phyloP scores from a whole-genome alignment of 2,113 vertebrate genomes.

The Hemicordylus capensis region DNA sequence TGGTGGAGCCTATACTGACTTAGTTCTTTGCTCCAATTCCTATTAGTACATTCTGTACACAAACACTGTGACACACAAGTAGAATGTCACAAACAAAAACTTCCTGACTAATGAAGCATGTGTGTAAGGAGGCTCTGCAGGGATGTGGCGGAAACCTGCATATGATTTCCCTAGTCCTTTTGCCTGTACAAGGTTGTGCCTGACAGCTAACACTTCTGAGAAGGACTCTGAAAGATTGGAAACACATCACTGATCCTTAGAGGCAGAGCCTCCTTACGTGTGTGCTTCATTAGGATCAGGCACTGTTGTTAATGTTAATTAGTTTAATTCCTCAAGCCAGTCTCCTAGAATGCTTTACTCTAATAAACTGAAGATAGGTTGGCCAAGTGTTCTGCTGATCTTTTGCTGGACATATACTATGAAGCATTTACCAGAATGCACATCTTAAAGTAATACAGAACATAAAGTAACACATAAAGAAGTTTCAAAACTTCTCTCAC shows the following conservation, averaged over 20 bases:
- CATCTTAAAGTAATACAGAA: neutral
- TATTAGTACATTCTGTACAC: neutral
- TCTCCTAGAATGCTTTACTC: neutral
- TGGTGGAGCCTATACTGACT: neutral
- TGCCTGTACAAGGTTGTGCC: too few relatives aligned
- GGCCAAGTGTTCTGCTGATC: neutral
- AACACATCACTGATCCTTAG: too few relatives aligned
- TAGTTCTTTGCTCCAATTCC: neutral
- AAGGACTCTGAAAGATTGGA: too few relatives aligned
- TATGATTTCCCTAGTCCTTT: too few relatives aligned
- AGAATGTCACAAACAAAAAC: rapidly evolving
- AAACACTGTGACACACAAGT: neutral
- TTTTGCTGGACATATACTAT: neutral
- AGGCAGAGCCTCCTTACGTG: too few relatives aligned
- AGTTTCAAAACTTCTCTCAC: too few relatives aligned
- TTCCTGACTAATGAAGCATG: too few relatives aligned
- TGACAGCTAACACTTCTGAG: too few relatives aligned
- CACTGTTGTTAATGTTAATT: neutral
- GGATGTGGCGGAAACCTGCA: too few relatives aligned
- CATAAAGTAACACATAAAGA: too few relatives aligned
- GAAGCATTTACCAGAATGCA: neutral
- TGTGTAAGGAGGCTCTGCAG: too few relatives aligned
- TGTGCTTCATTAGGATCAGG: too few relatives aligned
- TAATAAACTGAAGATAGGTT: neutral
- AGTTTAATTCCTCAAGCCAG: neutral